phyloP scores from a whole-genome alignment of 2,888 invertebrate genomes.

The Heliconius hortense region DNA sequence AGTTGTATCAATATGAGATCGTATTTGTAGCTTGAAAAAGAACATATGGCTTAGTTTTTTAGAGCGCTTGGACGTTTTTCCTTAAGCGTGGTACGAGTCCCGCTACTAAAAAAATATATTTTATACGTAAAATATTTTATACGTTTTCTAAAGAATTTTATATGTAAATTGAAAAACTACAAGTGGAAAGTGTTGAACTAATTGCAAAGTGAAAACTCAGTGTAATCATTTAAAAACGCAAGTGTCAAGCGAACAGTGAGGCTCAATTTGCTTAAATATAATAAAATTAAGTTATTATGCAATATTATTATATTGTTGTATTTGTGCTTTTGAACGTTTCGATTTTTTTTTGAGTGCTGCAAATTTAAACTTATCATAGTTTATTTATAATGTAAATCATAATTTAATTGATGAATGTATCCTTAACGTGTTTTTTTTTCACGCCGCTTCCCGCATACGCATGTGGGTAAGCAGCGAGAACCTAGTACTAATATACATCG shows the following conservation, averaged over 20 bases:
- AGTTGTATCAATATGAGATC: neutral
- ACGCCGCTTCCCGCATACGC: too few relatives aligned
- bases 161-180: neutral
- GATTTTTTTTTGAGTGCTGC: neutral
- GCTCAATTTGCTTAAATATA: conserved; percentile 8
- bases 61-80: neutral
- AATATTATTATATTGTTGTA: neutral
- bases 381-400: neutral
- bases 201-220: neutral
- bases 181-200: conserved; percentile 1
- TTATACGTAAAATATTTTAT: neutral
- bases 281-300: conserved; percentile 6
- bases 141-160: neutral
- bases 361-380: conserved; percentile 1
- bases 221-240: neutral
- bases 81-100: neutral
- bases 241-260: conserved; percentile 11
- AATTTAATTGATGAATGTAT: neutral
- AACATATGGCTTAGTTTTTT: neutral
- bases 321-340: conserved; percentile 9
- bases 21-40: neutral
- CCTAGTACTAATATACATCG: too few relatives aligned
- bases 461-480: too few relatives aligned
- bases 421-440: too few relatives aligned
- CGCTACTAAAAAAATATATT: neutral